These are phyloP conservation scores for Cyclina sinensis DNA, from an alignment of 1,140 invertebrate species.

Conservation along the genomic window DNA sequence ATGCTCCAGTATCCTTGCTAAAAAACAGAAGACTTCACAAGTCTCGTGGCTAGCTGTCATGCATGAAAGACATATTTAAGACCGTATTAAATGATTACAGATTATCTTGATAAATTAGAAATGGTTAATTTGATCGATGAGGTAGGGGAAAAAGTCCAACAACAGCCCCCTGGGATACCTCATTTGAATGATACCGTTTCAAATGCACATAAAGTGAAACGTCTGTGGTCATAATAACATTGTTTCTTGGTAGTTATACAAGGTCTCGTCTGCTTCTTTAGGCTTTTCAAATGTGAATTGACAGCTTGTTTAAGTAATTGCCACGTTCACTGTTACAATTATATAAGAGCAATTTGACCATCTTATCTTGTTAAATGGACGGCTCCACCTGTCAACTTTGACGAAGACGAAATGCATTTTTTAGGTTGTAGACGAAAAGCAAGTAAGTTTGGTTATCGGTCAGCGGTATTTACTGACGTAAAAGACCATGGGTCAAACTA, in stretches of 20 bases:
- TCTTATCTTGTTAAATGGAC: background rate
- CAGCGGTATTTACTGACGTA: no score
- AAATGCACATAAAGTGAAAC: background rate
- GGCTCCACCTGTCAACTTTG: no score
- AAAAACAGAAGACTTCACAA: background rate
- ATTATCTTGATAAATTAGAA: slow-evolving; percentile 54
- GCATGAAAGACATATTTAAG: slow-evolving; percentile 36
- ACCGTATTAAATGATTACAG: slow-evolving; percentile 36
- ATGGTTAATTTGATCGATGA: slow-evolving; percentile 34
- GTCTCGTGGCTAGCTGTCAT: slow-evolving; percentile 24
- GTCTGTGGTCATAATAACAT: background rate
- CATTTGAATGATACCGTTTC: background rate
- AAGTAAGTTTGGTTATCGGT: no score
- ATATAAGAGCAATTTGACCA: background rate
- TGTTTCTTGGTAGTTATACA: background rate
- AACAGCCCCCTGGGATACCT: background rate
- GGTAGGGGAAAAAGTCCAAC: background rate
- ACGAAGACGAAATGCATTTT: no score
- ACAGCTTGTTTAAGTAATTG: no score
- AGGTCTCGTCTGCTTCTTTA: background rate
- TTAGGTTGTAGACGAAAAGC: no score
- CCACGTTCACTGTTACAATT: no score
- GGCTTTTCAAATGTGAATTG: background rate
- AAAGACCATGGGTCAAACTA: no score
- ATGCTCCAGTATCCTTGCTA: background rate